These are phyloP conservation scores for Steromphala cineraria DNA, from an alignment of 2,888 invertebrate genomes.

Conservation along the genomic window DNA sequence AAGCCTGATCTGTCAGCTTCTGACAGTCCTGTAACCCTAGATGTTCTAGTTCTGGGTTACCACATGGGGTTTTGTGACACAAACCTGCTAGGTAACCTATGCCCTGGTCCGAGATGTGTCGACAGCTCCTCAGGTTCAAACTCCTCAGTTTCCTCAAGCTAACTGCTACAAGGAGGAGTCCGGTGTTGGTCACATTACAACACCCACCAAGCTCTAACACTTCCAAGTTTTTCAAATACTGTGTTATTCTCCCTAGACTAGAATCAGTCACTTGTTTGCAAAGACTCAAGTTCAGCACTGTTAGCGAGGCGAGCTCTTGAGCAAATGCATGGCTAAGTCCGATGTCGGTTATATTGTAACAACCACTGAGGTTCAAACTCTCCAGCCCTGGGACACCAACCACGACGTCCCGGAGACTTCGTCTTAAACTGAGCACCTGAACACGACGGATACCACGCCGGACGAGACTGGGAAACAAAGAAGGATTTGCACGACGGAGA, in stretches of 20 bases:
- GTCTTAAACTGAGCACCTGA: slow-evolving; percentile 89
- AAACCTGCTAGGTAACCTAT: slow-evolving; percentile 88
- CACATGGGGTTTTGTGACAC: slow-evolving; percentile 55
- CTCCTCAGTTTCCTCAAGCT: slow-evolving; percentile 88
- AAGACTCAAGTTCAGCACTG: slow-evolving; percentile 89
- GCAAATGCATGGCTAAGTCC: slow-evolving; percentile 89
- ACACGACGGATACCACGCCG: slow-evolving; percentile 91
- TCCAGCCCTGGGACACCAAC: slow-evolving; percentile 90
- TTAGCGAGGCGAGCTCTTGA: slow-evolving; percentile 84
- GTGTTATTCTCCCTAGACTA: slow-evolving; percentile 89
- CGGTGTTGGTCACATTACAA: slow-evolving; percentile 91
- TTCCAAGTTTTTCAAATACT: slow-evolving; percentile 88
- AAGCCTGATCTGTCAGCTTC: slow-evolving; percentile 91
- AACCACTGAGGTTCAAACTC: slow-evolving; percentile 92
- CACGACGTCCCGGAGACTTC: slow-evolving; percentile 89
- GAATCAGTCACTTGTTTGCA: slow-evolving; percentile 97
- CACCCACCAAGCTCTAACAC: slow-evolving; percentile 93
- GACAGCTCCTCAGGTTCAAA: slow-evolving; percentile 92
- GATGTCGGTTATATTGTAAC: slow-evolving; percentile 92
- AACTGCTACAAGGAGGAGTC: slow-evolving; percentile 90
- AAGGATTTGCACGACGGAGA: slow-evolving; percentile 85
- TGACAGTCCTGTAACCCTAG: slow-evolving; percentile 96
- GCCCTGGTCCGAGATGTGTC: slow-evolving; percentile 93
- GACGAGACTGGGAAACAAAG: slow-evolving; percentile 89
- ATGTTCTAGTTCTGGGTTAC: slow-evolving; percentile 85